A percentile compares a stretch with the other conserved stretches of the same genome.
Conservation (phyloP, 2,888 invertebrate genomes). For the Drosophila mayaguana region DNA sequence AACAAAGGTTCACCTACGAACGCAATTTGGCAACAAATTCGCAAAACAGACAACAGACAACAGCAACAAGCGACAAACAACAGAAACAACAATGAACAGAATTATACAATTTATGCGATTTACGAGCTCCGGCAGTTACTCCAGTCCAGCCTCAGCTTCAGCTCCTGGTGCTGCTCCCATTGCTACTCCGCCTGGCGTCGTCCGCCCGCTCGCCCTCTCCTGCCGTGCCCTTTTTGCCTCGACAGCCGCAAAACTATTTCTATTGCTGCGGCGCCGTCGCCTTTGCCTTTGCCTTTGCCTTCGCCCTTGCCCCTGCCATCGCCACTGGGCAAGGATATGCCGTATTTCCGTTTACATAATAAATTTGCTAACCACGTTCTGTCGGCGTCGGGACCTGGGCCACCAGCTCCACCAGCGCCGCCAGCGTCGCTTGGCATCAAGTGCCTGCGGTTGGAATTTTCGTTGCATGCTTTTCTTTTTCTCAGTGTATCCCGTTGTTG, state of each 20-base stretch:
- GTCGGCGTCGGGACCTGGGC: constrained; percentile 49
- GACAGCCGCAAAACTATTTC: constrained; percentile 75
- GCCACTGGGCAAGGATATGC: constrained; percentile 79
- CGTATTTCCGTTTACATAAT: constrained; percentile 81
- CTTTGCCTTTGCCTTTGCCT: constrained; percentile 22
- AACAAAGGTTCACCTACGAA: constrained; percentile 73
- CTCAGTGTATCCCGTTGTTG: constrained; percentile 23
- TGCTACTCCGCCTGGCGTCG: neutral
- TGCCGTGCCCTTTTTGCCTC: constrained; percentile 41
- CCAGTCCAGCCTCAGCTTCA: constrained; percentile 31
- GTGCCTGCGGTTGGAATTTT: constrained; percentile 63
- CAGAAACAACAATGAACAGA: constrained; percentile 62
- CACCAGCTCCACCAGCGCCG: constrained; percentile 31
- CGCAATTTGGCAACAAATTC: constrained; percentile 82
- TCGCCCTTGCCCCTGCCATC: constrained; percentile 3
- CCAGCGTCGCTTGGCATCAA: constrained; percentile 74
- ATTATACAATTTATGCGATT: constrained; percentile 82
- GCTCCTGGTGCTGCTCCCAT: constrained; percentile 15
- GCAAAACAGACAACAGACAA: constrained; percentile 63
- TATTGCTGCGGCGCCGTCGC: constrained; percentile 79
- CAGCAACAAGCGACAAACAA: constrained; percentile 34
- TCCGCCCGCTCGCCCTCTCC: constrained; percentile 1
- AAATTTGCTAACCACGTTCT: constrained; percentile 81
- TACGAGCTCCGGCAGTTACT: constrained; percentile 65
- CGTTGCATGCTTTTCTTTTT: constrained; percentile 9